Evolutionary conservation across 1,140 invertebrate genomes (phyloP), one percentile per base, ranked within the genome.

Genomic region (Sinella curviseta): DNA sequence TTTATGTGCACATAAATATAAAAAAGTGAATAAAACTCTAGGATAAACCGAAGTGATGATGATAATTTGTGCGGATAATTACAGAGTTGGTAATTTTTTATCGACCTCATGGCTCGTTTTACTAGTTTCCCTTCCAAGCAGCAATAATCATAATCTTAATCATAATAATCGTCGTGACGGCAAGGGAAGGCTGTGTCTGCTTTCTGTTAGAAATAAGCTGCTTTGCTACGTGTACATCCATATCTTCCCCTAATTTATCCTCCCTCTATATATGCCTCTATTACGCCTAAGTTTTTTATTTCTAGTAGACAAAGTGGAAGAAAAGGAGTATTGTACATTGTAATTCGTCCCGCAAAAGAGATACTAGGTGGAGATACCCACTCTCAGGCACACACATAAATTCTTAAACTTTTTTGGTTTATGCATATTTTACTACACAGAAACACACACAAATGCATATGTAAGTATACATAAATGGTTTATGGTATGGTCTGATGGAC

Each of bases 21-120:
- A 48, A 30, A 70, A n/a, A 30, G 12, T 70, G 24, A 14, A 70
- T 30, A 33, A 8, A 30, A 8, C 65, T 30, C 65, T 33, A 26
- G 8, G 60, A 65, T 39, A 48, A 75, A 28, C 73, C 73, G 31
- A 79, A 79, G 76, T 82, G 81, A 79, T 82, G 78, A 79, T 82
- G 78, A 82, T 82, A 82, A 82, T 82, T 82, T 82, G 81, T 82
- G 65, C 8, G 81, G 81, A 82, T 82, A 82, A 82, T 82, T 82
- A 82, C 81, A 79, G 78, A 79, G 77, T 82, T 39, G 33, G 81
- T 82, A 82, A 82, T 82, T 82, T 82, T 82, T 82, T 82, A 82
- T 82, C 78, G 81, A 79, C 78, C 76, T 79, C 78, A 79, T 77
- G 75, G 77, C 74, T 82, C 78, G 78, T 82, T 82, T 79, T 82